A percentile compares a stretch with the other conserved stretches of the same genome.
Conservation (phyloP, 2,888 invertebrate genomes). For the Pomacea canaliculata region DNA sequence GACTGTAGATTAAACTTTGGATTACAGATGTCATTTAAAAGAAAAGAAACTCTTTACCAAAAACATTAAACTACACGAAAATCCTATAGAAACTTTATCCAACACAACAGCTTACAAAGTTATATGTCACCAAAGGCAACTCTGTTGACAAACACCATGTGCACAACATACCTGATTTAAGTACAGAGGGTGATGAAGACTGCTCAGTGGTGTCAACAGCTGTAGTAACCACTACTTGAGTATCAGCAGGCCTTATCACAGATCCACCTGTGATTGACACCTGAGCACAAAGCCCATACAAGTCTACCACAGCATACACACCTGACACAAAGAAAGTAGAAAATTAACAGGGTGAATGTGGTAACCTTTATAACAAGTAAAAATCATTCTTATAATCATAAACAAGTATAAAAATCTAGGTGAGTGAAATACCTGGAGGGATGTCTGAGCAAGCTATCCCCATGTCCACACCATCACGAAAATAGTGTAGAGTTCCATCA, state of each 20-base stretch:
- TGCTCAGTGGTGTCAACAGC: conserved; percentile 41
- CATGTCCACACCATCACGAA: conserved; percentile 64
- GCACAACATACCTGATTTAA: conserved; percentile 39
- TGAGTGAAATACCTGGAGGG: conserved; percentile 50
- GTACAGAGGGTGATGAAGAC: conserved; percentile 40
- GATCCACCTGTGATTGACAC: conserved; percentile 79
- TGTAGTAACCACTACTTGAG: conserved; percentile 36
- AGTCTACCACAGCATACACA: conserved; percentile 93
- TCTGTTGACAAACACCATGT: too few species aligned
- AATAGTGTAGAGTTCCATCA: conserved; percentile 77
- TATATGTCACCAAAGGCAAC: too few species aligned
- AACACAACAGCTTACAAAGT: too few species aligned
- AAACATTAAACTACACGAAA: too few species aligned
- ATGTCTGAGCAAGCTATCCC: conserved; percentile 65
- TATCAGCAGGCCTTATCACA: conserved; percentile 51
- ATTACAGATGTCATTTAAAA: too few species aligned
- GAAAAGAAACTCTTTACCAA: too few species aligned
- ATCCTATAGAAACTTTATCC: too few species aligned
- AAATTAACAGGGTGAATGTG: neutral
- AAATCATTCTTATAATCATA: too few species aligned
- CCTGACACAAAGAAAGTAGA: conserved; percentile 70
- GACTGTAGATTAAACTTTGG: neutral
- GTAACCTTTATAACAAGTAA: too few species aligned
- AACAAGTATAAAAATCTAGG: too few species aligned
- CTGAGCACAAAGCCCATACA: conserved; percentile 95